Conservation (phyloP, 2,888 invertebrate genomes). For the Micropterix aruncella region DNA sequence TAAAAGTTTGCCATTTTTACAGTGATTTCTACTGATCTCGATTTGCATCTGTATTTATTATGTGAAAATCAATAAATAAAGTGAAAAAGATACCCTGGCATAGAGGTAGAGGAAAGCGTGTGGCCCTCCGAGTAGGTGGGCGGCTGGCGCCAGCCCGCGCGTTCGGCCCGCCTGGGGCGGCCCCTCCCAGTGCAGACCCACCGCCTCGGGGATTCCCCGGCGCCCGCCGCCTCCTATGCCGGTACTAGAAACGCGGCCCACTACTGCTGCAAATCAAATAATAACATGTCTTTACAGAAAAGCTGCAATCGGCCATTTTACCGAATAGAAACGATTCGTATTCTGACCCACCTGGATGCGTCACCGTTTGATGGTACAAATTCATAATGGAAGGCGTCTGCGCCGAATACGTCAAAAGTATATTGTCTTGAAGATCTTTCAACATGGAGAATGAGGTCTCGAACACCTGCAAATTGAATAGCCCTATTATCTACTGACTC, state of each 20-base stretch:
- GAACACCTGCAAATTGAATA: no score
- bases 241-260: neutral
- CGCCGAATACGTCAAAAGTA: conserved; percentile 47
- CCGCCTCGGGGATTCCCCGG: conserved; percentile 18
- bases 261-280: neutral
- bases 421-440: conserved; percentile 42
- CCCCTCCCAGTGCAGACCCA: conserved; percentile 23
- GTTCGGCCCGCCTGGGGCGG: conserved; percentile 25
- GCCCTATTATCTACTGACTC: no score
- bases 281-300: neutral
- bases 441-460: conserved; percentile 34
- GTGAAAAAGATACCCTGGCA: conserved; percentile 48
- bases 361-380: conserved; percentile 25
- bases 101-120: conserved; percentile 51
- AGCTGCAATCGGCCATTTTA: neutral
- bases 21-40: neutral
- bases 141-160: conserved; percentile 38
- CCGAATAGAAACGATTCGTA: conserved; percentile 15
- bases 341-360: conserved; percentile 20
- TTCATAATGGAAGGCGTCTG: conserved; percentile 42
- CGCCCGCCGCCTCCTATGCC: conserved; percentile 3
- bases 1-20: neutral
- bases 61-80: conserved; percentile 1
- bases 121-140: conserved; percentile 45
- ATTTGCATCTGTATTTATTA: conserved; percentile 1